Conservation (phyloP, 2,113 vertebrate genomes). For the Colistium nudipinnis region DNA sequence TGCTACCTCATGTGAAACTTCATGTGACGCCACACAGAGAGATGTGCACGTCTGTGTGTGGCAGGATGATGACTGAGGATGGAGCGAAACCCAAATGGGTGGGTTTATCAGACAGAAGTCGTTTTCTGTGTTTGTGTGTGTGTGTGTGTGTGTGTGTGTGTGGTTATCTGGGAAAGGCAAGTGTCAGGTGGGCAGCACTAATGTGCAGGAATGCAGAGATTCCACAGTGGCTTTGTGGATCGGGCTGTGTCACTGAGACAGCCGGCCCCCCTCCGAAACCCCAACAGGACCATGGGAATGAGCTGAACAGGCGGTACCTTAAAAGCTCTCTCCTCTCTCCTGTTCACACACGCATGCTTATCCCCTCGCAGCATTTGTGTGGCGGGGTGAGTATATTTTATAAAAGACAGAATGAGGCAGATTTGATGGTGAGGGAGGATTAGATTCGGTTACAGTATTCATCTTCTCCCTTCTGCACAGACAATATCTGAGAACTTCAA, state of each 20-base stretch:
- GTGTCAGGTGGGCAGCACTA: conserved; percentile 82
- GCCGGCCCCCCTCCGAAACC: conserved; percentile 35
- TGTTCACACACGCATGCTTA: conserved; percentile 36
- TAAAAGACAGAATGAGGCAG: conserved; percentile 32
- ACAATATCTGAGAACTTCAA: conserved; percentile 19
- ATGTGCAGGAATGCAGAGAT: conserved; percentile 82
- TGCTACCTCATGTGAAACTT: conserved; percentile 22
- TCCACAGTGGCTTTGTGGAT: conserved; percentile 81
- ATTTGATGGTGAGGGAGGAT: conserved; percentile 41
- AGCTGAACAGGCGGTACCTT: conserved; percentile 67
- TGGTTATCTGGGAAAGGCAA: conserved; percentile 70
- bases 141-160: conserved; percentile 28
- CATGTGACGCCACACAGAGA: conserved; percentile 10
- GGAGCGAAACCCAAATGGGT: conserved; percentile 35
- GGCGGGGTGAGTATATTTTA: conserved; percentile 26
- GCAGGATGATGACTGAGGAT: conserved; percentile 42
- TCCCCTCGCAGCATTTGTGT: conserved; percentile 41
- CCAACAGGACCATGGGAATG: conserved; percentile 75
- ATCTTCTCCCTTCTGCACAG: conserved; percentile 22
- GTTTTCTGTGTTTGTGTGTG: conserved; percentile 28
- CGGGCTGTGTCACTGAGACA: conserved; percentile 71
- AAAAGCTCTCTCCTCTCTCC: conserved; percentile 53
- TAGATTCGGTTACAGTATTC: conserved; percentile 55
- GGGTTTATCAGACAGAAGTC: conserved; percentile 48
- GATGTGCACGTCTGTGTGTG: conserved; percentile 34